Conservation (phyloP, 2,113 vertebrate genomes). For the Monopterus albus region DNA sequence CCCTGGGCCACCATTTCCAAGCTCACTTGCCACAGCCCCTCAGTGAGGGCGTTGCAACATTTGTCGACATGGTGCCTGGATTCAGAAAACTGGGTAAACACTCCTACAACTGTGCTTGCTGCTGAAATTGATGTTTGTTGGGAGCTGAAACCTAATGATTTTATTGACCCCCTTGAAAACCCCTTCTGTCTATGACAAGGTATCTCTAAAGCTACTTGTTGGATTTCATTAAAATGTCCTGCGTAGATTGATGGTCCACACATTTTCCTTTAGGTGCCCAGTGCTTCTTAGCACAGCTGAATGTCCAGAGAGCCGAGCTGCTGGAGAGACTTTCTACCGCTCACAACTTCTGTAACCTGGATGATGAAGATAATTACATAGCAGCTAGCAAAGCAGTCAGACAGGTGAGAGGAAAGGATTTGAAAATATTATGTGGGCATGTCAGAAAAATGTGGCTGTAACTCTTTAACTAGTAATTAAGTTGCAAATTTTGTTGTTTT, state of each 20-base stretch:
- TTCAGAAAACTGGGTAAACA: constrained; percentile 91
- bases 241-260: background rate
- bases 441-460: too few species aligned
- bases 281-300: constrained; percentile 93
- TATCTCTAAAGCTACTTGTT: background rate
- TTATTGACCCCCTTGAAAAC: too few species aligned
- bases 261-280: constrained; percentile 80
- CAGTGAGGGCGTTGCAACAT: constrained; percentile 86
- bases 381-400: constrained; percentile 92
- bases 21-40: constrained; percentile 82
- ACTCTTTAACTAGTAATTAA: too few species aligned
- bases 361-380: constrained; percentile 90
- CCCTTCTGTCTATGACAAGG: background rate
- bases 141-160: too few species aligned
- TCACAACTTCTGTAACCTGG: constrained; percentile 93
- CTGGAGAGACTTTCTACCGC: constrained; percentile 93
- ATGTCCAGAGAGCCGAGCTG: constrained; percentile 91
- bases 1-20: constrained; percentile 93
- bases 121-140: background rate
- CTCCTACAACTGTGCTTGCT: too few species aligned
- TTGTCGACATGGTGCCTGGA: constrained; percentile 94
- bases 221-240: background rate
- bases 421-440: too few species aligned
- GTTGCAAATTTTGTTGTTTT: background rate
- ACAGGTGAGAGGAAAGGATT: constrained; percentile 59